Conservation (phyloP, 2,797 vertebrate species). For the Propithecus deckenii region DNA sequence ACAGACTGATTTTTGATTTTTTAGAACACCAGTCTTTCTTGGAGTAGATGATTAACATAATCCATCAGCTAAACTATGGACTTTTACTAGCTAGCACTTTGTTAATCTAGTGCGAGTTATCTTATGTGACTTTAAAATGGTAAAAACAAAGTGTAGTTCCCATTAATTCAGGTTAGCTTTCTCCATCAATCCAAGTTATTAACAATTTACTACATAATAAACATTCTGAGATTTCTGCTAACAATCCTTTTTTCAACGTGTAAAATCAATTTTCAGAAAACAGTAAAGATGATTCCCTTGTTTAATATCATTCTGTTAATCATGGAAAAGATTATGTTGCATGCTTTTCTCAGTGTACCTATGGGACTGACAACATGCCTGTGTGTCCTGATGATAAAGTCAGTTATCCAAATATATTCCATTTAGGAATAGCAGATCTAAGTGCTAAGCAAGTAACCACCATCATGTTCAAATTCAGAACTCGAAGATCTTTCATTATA, state of each 20-base stretch:
- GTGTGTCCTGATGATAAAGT: neutral
- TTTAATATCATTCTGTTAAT: neutral
- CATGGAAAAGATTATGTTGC: neutral
- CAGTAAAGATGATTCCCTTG: neutral
- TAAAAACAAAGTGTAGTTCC: neutral
- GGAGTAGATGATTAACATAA: neutral
- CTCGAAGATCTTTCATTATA: neutral
- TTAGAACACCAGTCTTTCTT: neutral
- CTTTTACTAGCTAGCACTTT: neutral
- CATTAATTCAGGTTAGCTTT: neutral
- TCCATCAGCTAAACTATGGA: neutral
- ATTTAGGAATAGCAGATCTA: slow-evolving; percentile 19
- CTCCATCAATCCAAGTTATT: neutral
- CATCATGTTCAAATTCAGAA: neutral
- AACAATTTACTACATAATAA: neutral
- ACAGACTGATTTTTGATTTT: neutral
- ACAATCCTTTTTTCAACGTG: slow-evolving; percentile 1
- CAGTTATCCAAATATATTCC: neutral
- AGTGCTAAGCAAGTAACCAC: neutral
- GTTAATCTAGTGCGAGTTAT: neutral
- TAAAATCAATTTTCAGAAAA: slow-evolving; percentile 40
- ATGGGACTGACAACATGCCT: neutral
- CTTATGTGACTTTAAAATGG: neutral
- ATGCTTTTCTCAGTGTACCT: neutral
- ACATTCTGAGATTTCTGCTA: slow-evolving; percentile 20